phyloP scores from a whole-genome alignment of 1,140 invertebrate genomes.

The Meloidogyne chitwoodi region DNA sequence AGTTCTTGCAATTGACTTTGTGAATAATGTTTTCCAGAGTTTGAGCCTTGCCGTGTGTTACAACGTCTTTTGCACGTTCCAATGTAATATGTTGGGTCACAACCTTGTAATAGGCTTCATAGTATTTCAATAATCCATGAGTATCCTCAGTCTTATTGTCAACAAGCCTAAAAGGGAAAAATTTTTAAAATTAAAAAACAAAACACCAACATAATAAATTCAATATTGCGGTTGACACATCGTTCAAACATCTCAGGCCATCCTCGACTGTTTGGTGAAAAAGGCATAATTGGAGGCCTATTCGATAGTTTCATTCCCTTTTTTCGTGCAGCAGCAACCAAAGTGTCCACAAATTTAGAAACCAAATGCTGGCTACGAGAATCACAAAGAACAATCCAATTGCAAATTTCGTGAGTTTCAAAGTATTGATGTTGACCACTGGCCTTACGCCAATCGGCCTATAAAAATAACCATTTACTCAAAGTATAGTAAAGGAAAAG shows the following conservation, averaged over 20 bases:
- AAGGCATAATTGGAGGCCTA: background rate
- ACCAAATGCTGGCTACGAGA: background rate
- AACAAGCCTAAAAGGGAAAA: background rate
- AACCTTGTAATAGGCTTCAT: slow-evolving; percentile 30
- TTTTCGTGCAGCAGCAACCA: slow-evolving; percentile 20
- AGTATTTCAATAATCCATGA: slow-evolving; percentile 34
- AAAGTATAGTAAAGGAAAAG: background rate
- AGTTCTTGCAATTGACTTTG: slow-evolving; percentile 40
- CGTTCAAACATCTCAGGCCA: slow-evolving; percentile 35
- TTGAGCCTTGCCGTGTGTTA: slow-evolving; percentile 21
- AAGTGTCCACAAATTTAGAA: slow-evolving; percentile 16
- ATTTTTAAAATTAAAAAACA: background rate
- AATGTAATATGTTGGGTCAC: slow-evolving; percentile 33
- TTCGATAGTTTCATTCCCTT: slow-evolving; percentile 21
- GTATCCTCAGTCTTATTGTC: slow-evolving; percentile 30
- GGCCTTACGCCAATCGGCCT: slow-evolving; percentile 29
- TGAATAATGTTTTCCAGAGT: slow-evolving; percentile 37
- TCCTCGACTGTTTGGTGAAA: background rate
- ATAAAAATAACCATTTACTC: background rate
- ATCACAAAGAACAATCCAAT: slow-evolving; percentile 32
- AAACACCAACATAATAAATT: slow-evolving; percentile 24
- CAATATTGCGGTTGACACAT: slow-evolving; percentile 26
- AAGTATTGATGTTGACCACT: slow-evolving; percentile 15
- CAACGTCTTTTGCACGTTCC: slow-evolving; percentile 33
- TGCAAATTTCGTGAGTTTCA: slow-evolving; percentile 20